phyloP scores from a whole-genome alignment of 2,888 invertebrate genomes.

The Hetaerina titia region DNA sequence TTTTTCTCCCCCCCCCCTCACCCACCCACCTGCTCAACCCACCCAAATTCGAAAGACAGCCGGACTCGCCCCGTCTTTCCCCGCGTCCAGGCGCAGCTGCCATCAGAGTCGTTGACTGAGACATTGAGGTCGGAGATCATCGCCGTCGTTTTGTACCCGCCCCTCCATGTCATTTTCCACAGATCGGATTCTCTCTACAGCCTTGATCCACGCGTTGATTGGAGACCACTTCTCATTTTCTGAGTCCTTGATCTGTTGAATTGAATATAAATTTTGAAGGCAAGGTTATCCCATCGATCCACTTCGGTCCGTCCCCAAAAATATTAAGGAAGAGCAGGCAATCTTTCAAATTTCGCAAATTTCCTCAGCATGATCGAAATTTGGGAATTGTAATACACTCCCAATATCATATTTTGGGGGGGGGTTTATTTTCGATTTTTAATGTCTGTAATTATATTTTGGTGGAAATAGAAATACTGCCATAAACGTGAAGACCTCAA shows the following conservation, averaged over 20 bases:
- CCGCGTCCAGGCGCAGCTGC: not conserved
- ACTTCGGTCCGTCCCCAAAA: too few relatives aligned
- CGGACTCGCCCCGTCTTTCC: not conserved
- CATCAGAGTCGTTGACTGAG: not conserved
- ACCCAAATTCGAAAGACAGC: not conserved
- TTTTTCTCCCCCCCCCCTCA: not conserved
- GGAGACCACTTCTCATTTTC: conserved; percentile 1
- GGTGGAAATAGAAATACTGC: too few relatives aligned
- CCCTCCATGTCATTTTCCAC: not conserved
- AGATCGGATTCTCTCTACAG: conserved; percentile 16
- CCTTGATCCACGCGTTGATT: conserved; percentile 42
- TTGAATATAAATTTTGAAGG: not conserved
- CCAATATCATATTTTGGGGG: too few relatives aligned
- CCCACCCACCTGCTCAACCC: too few relatives aligned
- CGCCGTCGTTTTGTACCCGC: not conserved
- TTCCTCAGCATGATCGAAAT: too few relatives aligned
- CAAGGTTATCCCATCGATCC: not conserved
- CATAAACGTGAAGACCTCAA: too few relatives aligned
- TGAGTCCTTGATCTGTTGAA: conserved; percentile 52
- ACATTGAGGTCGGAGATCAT: conserved; percentile 25
- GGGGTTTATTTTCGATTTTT: too few relatives aligned
- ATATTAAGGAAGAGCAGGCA: too few relatives aligned
- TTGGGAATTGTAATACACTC: too few relatives aligned
- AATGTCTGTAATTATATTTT: too few relatives aligned
- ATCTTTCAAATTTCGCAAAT: too few relatives aligned